Conservation (phyloP, 1,140 invertebrate species). For the Bombyx mandarina region DNA sequence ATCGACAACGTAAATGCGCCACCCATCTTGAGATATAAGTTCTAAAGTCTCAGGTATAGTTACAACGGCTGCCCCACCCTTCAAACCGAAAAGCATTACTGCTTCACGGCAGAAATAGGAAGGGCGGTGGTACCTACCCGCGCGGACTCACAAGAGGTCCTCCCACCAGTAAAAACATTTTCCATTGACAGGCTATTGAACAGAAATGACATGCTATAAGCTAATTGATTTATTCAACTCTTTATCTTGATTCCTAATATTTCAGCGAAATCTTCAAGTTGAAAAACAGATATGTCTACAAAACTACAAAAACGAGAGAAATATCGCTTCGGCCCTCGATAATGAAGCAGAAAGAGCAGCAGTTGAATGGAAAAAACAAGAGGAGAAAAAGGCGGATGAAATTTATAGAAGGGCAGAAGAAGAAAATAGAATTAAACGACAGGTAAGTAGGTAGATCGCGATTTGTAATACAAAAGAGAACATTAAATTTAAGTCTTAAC, state of each 20-base stretch:
- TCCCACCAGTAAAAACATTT: too few species aligned
- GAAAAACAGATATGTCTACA: slow-evolving; percentile 37
- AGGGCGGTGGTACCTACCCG: too few species aligned
- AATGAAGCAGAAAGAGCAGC: slow-evolving; percentile 24
- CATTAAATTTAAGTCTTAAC: too few species aligned
- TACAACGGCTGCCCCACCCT: too few species aligned
- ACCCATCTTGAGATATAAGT: too few species aligned
- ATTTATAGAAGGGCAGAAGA: slow-evolving; percentile 17
- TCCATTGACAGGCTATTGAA: too few species aligned
- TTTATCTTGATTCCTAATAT: slow-evolving; percentile 1
- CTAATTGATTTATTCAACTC: neutral
- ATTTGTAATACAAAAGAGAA: neutral
- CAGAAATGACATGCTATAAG: too few species aligned
- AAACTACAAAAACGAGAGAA: slow-evolving; percentile 29
- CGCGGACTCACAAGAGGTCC: too few species aligned
- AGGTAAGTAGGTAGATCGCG: slow-evolving; percentile 20
- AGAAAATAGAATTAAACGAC: slow-evolving; percentile 26
- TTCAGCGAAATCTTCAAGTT: slow-evolving; percentile 35
- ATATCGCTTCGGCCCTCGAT: slow-evolving; percentile 21
- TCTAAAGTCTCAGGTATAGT: too few species aligned
- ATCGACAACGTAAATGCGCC: too few species aligned
- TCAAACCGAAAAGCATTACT: too few species aligned
- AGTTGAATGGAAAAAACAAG: slow-evolving; percentile 26
- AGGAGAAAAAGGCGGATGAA: slow-evolving; percentile 24
- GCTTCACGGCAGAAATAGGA: too few species aligned